Evolutionary conservation across 2,113 vertebrate genomes (phyloP).

Genomic region (Pollimyrus isidori): DNA sequence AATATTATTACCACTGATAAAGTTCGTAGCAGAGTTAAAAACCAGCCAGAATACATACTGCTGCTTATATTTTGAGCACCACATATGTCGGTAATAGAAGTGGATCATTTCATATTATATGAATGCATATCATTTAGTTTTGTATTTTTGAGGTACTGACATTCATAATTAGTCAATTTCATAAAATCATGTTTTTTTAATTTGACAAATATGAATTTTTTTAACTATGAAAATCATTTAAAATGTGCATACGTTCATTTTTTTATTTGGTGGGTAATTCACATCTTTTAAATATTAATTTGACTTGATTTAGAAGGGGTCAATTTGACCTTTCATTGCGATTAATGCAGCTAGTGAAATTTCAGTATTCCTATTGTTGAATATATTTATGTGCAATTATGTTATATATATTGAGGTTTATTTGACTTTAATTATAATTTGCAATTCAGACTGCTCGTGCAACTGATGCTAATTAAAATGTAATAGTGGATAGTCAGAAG

Average conservation of each 20-base stretch:
- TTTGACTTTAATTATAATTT: conserved; percentile 8
- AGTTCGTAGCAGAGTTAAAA: not conserved
- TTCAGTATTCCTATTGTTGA: not conserved
- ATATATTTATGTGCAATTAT: not conserved
- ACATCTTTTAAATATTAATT: conserved; percentile 6
- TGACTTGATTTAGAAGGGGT: not conserved
- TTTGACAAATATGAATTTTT: not conserved
- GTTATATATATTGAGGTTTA: conserved; percentile 11
- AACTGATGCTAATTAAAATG: not conserved
- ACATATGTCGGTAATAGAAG: not conserved
- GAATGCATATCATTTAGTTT: not conserved
- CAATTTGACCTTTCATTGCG: not conserved
- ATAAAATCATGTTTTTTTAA: not conserved
- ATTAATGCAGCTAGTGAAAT: not conserved
- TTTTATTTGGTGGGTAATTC: not conserved
- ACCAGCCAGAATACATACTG: not conserved
- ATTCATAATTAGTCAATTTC: not conserved
- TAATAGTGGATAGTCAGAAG: not conserved
- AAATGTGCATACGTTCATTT: not conserved
- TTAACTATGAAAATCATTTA: not conserved
- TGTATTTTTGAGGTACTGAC: not conserved
- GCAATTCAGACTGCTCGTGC: not conserved
- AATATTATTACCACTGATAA: not conserved
- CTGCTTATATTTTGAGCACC: not conserved
- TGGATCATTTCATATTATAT: not conserved